Evolutionary conservation across 2,888 invertebrate species (phyloP).

Genomic region (Syrphus vitripennis): DNA sequence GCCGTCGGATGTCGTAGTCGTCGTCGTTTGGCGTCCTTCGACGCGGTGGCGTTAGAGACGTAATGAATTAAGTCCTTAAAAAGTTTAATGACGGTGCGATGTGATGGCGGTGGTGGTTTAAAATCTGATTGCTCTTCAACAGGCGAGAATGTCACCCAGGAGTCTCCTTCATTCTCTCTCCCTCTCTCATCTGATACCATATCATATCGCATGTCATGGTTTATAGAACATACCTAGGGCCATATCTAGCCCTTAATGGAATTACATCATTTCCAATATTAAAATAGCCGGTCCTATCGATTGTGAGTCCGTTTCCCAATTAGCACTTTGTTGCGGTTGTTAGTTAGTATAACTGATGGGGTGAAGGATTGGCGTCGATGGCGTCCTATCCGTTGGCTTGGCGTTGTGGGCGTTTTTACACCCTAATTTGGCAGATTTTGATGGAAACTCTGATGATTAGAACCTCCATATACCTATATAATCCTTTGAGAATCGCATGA

Average conservation of each 20-base stretch:
- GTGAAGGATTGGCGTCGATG: constrained; percentile 33
- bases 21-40: too few species aligned
- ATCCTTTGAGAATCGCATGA: constrained; percentile 43
- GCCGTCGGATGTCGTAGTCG: constrained; percentile 11
- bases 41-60: constrained; percentile 2
- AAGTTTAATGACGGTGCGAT: constrained; percentile 4
- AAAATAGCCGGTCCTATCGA: constrained; percentile 63
- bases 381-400: constrained; percentile 6
- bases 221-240: constrained; percentile 5
- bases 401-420: constrained; percentile 54
- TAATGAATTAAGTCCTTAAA: constrained; percentile 60
- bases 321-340: constrained; percentile 53
- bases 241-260: constrained; percentile 58
- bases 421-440: constrained; percentile 67
- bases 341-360: constrained; percentile 33
- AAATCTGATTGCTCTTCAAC: constrained; percentile 59
- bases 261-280: constrained; percentile 71
- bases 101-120: neutral
- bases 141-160: constrained; percentile 55
- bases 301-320: constrained; percentile 66
- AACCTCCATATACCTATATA: neutral
- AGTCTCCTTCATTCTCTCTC: constrained; percentile 6
- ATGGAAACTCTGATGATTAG: constrained; percentile 62
- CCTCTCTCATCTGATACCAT: neutral
- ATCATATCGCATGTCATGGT: constrained; percentile 61